Base-by-base conservation (phyloP, 2,797 vertebrate genomes). In the Lepilemur septentrionalis region DNA sequence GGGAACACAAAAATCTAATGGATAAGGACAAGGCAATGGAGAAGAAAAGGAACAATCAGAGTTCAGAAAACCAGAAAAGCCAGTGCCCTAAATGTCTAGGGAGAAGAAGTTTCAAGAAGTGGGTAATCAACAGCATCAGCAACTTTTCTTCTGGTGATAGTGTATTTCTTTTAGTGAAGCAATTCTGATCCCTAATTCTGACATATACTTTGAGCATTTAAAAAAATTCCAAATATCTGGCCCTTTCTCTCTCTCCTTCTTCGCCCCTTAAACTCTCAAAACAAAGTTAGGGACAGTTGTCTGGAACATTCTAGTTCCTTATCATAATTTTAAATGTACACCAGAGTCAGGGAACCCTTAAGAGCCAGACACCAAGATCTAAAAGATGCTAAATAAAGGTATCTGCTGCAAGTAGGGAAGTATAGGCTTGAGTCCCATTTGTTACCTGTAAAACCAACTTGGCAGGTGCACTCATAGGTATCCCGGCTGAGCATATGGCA, bases 391-490 rank as follows among this genome's bases (percentile, higher is more conserved):
- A 70, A 43, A 59, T 15, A 48, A 52, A 87, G 61, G 17, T 25
- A 61, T 7, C 57, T 55, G 8, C 10, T 18, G n/a, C 81, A 65
- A 73, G 25, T 0, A 76, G 63, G 8, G 52, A 69, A 79, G 41
- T 8, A 23, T 0, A 13, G 70, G 23, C n/a, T 30, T 4, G 17
- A 15, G 46, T 32, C 7, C 46, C 89, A 90, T 67, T 63, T 7
- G 98, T 97, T 96, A 99, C 99, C 99, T 99, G 99, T 99, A 98
- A 99, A 99, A 91, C 99, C 99, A 6, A 97, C 97, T 75, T 98
- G 96, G 93, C 99, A 99, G 96, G 98, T 97, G 69, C 99, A 99
- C 95, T 99, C 98, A 0, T 99, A 99, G 0, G 99, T 98, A 25
- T 99, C 99, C 12, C 98, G 98, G 76, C 99, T 94, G 1, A 98